Evolutionary conservation across 2,113 vertebrate species (phyloP), one percentile per base, ranked within the genome.

Genomic region (Misgurnus anguillicaudatus): DNA sequence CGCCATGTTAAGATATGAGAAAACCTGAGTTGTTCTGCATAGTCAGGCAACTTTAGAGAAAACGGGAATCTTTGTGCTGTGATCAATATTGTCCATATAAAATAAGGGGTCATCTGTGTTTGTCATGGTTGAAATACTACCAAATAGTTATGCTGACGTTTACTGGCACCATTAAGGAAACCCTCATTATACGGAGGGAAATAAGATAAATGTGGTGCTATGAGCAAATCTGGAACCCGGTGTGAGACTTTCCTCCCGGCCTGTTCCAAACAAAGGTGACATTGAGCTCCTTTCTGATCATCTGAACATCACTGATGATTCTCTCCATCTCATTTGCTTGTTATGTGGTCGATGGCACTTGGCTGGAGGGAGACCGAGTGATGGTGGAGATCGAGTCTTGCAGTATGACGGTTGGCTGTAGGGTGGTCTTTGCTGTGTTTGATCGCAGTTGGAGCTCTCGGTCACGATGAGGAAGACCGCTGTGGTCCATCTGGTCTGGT

Each of bases 401-500:
- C 24, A 31, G 60, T 64, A 39, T 75, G 75, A 65, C 9, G 79
- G 82, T 80, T 86, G 88, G 85, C 81, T 87, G 82, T 45, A 85
- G 73, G 77, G 88, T 82, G 89, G 88, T 80, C 72, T 87, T 61
- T 74, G 86, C 87, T 84, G 77, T 55, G 84, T 93, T 93, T 94
- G 92, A 93, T 92, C 91, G 84, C 77, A 80, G 92, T 91, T 63
- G 89, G 89, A 88, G 87, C 89, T 89, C 85, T 89, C 86, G 81
- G 89, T 87, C 67, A 82, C 85, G 85, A 87, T 77, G 85, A 86
- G 89, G 86, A 86, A 57, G 77, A 91, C 90, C 81, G 85, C 90
- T 90, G 90, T 83, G 91, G 88, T 91, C 91, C 93, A 94, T 94
- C 91, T 94, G 92, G 86, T 86, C 60, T 41, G 77, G 86, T 87